Conservation (phyloP, 2,888 invertebrate genomes). For the Heteromurus nitidus region DNA sequence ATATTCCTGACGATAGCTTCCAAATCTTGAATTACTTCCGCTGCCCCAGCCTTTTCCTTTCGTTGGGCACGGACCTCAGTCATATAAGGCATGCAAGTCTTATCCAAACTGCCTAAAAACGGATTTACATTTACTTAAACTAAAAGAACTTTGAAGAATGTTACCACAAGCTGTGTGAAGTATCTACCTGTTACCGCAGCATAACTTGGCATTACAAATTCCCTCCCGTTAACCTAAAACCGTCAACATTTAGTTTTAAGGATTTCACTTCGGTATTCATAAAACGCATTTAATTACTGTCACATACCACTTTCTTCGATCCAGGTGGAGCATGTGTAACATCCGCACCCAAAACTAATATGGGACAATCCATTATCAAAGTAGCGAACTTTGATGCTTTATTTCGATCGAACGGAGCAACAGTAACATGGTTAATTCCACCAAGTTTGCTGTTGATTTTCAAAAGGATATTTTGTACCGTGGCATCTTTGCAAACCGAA, state of each 20-base stretch:
- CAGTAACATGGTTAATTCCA: conserved; percentile 74
- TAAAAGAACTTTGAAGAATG: no score
- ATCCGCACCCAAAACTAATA: conserved; percentile 77
- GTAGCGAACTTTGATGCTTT: conserved; percentile 19
- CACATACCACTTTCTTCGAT: conserved; percentile 9
- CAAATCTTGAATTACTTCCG: conserved; percentile 66
- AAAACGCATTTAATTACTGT: no score
- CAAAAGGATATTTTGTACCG: conserved; percentile 74
- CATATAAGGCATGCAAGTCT: conserved; percentile 66
- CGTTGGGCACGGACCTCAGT: conserved; percentile 59
- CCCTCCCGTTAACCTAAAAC: conserved; percentile 2
- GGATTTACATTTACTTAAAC: background rate
- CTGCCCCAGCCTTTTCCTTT: conserved; percentile 54
- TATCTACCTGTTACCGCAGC: conserved; percentile 45
- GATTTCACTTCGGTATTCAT: no score
- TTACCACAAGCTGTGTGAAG: no score
- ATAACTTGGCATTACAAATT: conserved; percentile 35
- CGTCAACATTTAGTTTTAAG: no score
- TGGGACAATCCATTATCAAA: conserved; percentile 69
- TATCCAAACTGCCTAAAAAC: conserved; percentile 47
- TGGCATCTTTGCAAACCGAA: background rate
- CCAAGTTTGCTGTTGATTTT: conserved; percentile 77
- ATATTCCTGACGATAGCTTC: conserved; percentile 39
- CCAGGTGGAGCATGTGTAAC: conserved; percentile 75
- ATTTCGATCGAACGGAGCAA: background rate